phyloP scores from a whole-genome alignment of 1,140 invertebrate genomes.

The Drosophila simulans region DNA sequence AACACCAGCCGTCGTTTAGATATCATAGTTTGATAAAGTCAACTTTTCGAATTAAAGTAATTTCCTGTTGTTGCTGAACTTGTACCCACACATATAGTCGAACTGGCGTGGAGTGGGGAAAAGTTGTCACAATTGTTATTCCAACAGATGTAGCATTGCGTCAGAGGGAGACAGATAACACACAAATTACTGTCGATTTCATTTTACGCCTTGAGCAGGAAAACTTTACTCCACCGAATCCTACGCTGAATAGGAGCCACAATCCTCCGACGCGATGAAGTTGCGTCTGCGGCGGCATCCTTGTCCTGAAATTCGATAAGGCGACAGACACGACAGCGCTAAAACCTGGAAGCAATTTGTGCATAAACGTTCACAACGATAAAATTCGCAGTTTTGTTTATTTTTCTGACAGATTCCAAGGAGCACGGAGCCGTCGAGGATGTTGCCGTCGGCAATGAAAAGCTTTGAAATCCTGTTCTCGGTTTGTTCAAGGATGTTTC shows the following conservation, averaged over 20 bases:
- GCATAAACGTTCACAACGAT: slow-evolving; percentile 80
- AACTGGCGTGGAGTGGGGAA: slow-evolving; percentile 1
- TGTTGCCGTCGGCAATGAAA: slow-evolving; percentile 37
- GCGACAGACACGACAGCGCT: slow-evolving; percentile 58
- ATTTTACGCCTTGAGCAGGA: slow-evolving; percentile 80
- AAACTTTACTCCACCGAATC: slow-evolving; percentile 66
- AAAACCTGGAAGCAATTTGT: slow-evolving; percentile 83
- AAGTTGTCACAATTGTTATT: slow-evolving; percentile 81
- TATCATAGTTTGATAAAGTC: slow-evolving; percentile 71
- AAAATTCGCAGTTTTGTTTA: slow-evolving; percentile 83
- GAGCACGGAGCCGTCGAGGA: neutral
- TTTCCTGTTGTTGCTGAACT: slow-evolving; percentile 62
- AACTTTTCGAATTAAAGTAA: slow-evolving; percentile 79
- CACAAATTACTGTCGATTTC: slow-evolving; percentile 83
- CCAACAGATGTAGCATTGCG: slow-evolving; percentile 31
- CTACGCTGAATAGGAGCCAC: slow-evolving; percentile 15
- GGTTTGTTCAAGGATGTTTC: slow-evolving; percentile 51
- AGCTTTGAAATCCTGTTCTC: slow-evolving; percentile 67
- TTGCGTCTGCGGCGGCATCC: slow-evolving; percentile 47
- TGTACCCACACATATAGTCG: slow-evolving; percentile 23
- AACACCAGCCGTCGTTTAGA: slow-evolving; percentile 56
- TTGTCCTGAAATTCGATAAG: slow-evolving; percentile 76
- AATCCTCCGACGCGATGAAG: slow-evolving; percentile 11
- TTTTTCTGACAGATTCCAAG: slow-evolving; percentile 71
- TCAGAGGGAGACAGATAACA: slow-evolving; percentile 51